These are phyloP conservation scores for Pristionchus arcanus DNA, from an alignment of 2,888 invertebrate species.

Conservation along the genomic window DNA sequence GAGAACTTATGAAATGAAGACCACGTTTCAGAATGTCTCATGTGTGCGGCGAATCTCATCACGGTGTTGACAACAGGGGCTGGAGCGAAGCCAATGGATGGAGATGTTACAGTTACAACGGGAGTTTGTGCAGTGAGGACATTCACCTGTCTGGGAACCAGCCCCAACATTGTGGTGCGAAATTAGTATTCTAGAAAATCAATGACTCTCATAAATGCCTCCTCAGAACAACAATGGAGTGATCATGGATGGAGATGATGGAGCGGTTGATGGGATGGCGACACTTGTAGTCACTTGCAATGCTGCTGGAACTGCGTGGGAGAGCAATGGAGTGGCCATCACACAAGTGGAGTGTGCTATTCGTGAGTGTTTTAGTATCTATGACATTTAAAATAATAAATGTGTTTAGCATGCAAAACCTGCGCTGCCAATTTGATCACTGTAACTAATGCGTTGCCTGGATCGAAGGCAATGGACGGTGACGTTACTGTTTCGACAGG, in stretches of 20 bases:
- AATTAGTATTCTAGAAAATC: background rate
- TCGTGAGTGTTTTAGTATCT: no score
- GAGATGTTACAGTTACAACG: background rate
- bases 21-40: background rate
- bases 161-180: background rate
- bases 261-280: background rate
- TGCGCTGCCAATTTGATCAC: background rate
- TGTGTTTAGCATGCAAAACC: background rate
- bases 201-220: background rate
- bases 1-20: background rate
- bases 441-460: background rate
- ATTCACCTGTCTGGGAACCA: background rate
- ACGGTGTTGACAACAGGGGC: background rate
- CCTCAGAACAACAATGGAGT: background rate
- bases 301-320: background rate
- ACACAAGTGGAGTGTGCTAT: background rate
- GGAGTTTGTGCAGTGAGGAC: constrained; percentile 2
- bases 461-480: background rate
- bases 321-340: background rate
- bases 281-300: background rate
- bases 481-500: background rate
- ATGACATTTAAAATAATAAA: no score
- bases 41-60: background rate
- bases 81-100: background rate
- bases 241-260: background rate